These are phyloP conservation scores for Melanaphis sacchari DNA, from an alignment of 1,140 invertebrate species.

Conservation along the genomic window DNA sequence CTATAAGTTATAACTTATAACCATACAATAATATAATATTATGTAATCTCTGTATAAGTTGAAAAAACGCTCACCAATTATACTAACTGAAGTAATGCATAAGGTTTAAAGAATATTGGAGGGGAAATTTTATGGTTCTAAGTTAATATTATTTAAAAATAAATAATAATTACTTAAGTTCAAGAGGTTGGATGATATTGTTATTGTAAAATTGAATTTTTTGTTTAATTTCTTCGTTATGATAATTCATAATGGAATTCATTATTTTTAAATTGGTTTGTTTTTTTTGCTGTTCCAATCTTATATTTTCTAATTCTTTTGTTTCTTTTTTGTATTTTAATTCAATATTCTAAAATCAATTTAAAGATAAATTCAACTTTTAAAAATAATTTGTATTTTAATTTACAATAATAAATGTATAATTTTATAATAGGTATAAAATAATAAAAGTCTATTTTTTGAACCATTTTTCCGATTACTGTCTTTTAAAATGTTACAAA, in stretches of 20 bases:
- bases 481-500: too few species aligned
- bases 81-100: too few species aligned
- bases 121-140: background rate
- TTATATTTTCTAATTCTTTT: slow-evolving; percentile 4
- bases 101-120: background rate
- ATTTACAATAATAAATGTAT: background rate
- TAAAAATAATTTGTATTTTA: background rate
- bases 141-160: background rate
- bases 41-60: background rate
- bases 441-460: background rate
- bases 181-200: background rate
- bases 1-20: too few species aligned
- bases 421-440: background rate
- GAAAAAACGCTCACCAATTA: background rate
- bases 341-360: background rate
- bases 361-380: background rate
- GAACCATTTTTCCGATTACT: background rate
- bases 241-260: background rate
- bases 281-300: background rate
- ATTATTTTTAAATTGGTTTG: background rate
- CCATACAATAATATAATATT: background rate
- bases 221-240: background rate
- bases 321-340: background rate
- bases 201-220: slow-evolving; percentile 24
- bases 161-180: background rate